Conservation (phyloP, 2,888 invertebrate genomes). For the Zele albiditarsus region DNA sequence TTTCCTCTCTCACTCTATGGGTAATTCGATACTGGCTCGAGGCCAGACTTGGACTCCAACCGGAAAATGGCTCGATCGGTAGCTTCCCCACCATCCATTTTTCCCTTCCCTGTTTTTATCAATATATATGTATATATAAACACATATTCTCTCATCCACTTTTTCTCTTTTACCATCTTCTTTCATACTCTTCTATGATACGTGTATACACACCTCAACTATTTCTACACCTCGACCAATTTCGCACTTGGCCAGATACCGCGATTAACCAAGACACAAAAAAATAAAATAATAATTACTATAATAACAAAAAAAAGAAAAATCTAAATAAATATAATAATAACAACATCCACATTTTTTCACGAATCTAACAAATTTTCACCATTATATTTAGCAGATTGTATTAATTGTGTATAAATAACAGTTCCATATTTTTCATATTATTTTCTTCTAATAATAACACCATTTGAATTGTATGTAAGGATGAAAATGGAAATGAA, state of each 20-base stretch:
- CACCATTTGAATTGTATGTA: too few relatives aligned
- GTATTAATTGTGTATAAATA: neutral
- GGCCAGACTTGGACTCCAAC: conserved; percentile 52
- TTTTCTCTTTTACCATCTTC: conserved; percentile 1
- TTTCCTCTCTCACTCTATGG: conserved; percentile 28
- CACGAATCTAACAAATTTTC: neutral
- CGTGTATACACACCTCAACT: conserved; percentile 14
- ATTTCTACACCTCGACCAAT: conserved; percentile 23
- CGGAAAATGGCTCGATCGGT: conserved; percentile 54
- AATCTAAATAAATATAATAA: neutral
- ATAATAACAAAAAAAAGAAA: neutral
- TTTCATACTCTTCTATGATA: neutral
- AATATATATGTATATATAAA: neutral
- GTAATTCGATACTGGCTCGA: conserved; percentile 63
- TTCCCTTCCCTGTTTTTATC: neutral
- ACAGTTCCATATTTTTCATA: neutral
- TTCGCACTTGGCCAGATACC: neutral
- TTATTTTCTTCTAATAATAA: neutral
- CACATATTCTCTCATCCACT: neutral
- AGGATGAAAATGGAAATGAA: too few relatives aligned
- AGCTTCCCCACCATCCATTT: conserved; percentile 10
- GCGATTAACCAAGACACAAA: neutral
- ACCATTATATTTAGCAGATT: conserved; percentile 17
- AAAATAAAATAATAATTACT: neutral
- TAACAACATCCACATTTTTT: neutral